Base-by-base conservation (phyloP, 2,797 vertebrate species). In the Lacerta agilis region DNA sequence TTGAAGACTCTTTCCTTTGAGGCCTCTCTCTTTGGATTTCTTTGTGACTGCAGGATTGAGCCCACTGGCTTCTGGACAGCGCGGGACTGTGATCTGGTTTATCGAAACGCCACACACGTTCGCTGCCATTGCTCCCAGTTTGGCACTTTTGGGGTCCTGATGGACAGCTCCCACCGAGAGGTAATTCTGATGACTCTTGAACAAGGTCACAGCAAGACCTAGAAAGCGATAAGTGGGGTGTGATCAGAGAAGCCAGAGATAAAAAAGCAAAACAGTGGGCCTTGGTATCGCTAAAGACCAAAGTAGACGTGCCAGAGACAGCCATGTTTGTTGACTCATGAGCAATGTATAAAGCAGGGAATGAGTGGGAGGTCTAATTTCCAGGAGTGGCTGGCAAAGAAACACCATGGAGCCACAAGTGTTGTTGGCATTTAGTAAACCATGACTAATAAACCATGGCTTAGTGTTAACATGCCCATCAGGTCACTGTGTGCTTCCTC, bases 161-260 rank as follows among this genome's bases (percentile, higher is more conserved):
- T 99, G 99, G 99, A 99, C 95, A 99, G 98, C 91, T 99, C 99
- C 0, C 98, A 99, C 43, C 97, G 99, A 96, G 99, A 99, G 98
- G 99, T 99, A 89, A 95, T 91, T 61, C 2, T 8, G 27, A 27
- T 6, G 29, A 29, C 45, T 67, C 0, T 1, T 85, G 49, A 49
- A 49, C n/a, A 9, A 82, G 67, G 45, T 86, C 10, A 61, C 38
- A 71, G 13, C 27, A 3, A 36, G 58, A 20, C 38, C 36, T 77
- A 72, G 41, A 17, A 88, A 66, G 41, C 87, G n/a, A 43, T 27
- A 33, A 10, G 61, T 11, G 41, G 0, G 27, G 10, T 69, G 61
- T 49, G 1, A 4, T 15, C 8, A 11, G 83, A 84, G 18, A 61
- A 5, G 4, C 33, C 75, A 67, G 23, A 2, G 23, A 49, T 29